Conservation (phyloP, 2,113 vertebrate species). For the Eonycteris spelaea region DNA sequence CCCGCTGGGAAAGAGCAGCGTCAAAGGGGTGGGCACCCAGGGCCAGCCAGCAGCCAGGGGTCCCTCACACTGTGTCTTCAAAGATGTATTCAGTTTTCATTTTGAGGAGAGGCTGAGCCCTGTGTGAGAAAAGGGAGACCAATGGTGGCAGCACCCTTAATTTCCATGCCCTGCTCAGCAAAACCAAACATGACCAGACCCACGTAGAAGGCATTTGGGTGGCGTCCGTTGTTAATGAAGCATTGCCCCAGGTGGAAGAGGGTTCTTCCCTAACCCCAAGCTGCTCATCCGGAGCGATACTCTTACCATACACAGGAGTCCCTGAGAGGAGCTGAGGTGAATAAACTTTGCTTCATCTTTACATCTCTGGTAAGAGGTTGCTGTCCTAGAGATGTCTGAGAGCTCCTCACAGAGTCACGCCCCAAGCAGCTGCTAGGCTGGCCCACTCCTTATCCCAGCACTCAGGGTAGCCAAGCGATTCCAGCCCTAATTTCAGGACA, state of each 20-base stretch:
- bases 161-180: not conserved
- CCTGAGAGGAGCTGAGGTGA: not conserved
- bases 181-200: not conserved
- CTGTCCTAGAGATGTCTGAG: not conserved
- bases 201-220: not conserved
- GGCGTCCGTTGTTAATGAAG: not conserved
- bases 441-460: not conserved
- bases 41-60: not conserved
- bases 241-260: rapidly evolving
- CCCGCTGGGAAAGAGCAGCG: not conserved
- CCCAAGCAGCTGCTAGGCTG: not conserved
- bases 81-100: not conserved
- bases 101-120: not conserved
- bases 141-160: not conserved
- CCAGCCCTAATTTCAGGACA: not conserved
- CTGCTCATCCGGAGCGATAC: not conserved
- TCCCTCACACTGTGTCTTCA: not conserved
- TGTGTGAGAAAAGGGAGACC: not conserved
- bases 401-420: not conserved
- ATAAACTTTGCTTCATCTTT: not conserved
- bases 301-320: too few relatives aligned
- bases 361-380: not conserved
- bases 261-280: not conserved
- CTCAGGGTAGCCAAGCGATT: not conserved
- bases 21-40: too few relatives aligned